These are phyloP conservation scores for Actinia equina DNA, from an alignment of 64 coral and sea anemone genomes.

Conservation along the genomic window DNA sequence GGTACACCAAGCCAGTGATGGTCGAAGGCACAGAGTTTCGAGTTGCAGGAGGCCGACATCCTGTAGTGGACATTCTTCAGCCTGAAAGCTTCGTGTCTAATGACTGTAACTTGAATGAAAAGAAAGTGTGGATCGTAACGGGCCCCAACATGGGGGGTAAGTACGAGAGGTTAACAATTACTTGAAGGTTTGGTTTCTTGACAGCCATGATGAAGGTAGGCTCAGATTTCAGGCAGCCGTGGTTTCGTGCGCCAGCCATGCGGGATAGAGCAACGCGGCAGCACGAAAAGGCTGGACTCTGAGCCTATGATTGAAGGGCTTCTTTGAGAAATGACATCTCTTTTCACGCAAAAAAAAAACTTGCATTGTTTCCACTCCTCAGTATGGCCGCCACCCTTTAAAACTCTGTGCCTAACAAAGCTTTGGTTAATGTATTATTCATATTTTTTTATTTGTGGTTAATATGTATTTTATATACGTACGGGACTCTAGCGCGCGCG, in stretches of 20 bases:
- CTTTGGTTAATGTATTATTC: no score
- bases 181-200: no score
- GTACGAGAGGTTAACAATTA: background rate
- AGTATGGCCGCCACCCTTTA: no score
- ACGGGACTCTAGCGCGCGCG: no score
- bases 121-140: constrained; percentile 78
- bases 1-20: constrained; percentile 53
- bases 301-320: background rate
- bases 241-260: no score
- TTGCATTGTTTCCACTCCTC: no score
- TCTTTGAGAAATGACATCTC: background rate
- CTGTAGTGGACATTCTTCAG: constrained; percentile 79
- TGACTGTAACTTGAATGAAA: constrained; percentile 67
- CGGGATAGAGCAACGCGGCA: no score
- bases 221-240: no score
- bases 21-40: constrained; percentile 52
- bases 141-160: constrained; percentile 89
- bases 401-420: no score
- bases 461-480: no score
- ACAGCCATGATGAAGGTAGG: background rate
- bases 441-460: no score
- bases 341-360: background rate
- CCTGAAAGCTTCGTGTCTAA: constrained; percentile 83
- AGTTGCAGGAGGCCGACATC: constrained; percentile 71
- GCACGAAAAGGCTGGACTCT: no score